Percentiles rank a stretch among this genome's conserved stretches.
Evolutionary conservation across 1,140 invertebrate species (phyloP).

Genomic region (Pemphigus obesinymphae): DNA sequence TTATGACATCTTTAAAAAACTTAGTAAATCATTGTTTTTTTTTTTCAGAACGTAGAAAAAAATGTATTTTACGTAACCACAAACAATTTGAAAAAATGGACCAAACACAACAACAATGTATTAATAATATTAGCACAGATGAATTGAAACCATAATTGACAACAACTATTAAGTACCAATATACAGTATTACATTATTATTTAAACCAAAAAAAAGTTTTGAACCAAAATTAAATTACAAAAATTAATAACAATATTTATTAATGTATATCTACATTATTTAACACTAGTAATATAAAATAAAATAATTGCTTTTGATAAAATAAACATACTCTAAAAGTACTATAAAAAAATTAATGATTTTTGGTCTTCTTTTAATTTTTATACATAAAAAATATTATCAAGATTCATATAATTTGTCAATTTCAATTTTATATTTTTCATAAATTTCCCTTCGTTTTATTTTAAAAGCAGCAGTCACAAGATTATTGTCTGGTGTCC

Average conservation of each 20-base stretch:
- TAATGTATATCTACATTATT: background rate
- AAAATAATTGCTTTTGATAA: constrained; percentile 19
- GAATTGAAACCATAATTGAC: background rate
- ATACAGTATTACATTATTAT: background rate
- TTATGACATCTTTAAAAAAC: too few relatives aligned
- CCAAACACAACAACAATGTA: constrained; percentile 26
- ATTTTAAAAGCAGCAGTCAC: constrained; percentile 96
- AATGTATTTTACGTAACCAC: constrained; percentile 26
- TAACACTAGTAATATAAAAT: constrained; percentile 11
- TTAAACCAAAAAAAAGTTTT: background rate
- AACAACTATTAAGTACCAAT: background rate
- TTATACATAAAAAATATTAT: constrained; percentile 52
- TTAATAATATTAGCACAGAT: background rate
- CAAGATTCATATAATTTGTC: constrained; percentile 88
- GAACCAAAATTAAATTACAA: background rate
- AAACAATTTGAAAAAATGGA: constrained; percentile 6
- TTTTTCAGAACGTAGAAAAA: constrained; percentile 24
- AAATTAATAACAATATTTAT: constrained; percentile 30
- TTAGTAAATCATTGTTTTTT: background rate
- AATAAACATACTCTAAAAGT: constrained; percentile 25
- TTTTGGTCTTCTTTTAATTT: background rate
- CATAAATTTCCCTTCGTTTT: constrained; percentile 91
- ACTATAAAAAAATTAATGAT: background rate
- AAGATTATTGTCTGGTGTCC: constrained; percentile 95
- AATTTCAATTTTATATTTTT: constrained; percentile 84